A percentile compares a stretch with the other conserved stretches of the same genome.
Conservation (phyloP, 1,140 invertebrate genomes). For the Diabrotica virgifera region DNA sequence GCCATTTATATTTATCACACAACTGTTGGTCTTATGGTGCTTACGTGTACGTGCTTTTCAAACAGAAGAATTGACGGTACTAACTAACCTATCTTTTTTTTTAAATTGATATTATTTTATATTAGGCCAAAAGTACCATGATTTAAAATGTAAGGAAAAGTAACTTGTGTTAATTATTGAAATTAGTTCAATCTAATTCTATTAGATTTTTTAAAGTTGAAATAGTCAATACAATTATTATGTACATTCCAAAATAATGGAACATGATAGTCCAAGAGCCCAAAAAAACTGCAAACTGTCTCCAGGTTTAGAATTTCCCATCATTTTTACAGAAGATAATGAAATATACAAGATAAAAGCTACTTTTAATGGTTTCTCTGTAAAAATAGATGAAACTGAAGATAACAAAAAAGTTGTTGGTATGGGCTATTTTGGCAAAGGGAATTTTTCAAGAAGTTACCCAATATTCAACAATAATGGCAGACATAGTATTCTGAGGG, state of each 20-base stretch:
- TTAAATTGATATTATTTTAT: too few relatives aligned
- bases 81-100: too few relatives aligned
- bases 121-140: too few relatives aligned
- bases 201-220: too few relatives aligned
- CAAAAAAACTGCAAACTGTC: conserved; percentile 48
- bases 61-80: too few relatives aligned
- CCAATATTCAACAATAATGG: conserved; percentile 30
- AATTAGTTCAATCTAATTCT: too few relatives aligned
- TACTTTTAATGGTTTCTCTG: conserved; percentile 61
- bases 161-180: too few relatives aligned
- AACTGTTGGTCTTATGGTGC: too few relatives aligned
- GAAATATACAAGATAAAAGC: conserved; percentile 52
- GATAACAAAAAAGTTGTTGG: conserved; percentile 62
- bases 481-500: conserved; percentile 36
- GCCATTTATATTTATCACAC: too few relatives aligned
- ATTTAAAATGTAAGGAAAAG: too few relatives aligned
- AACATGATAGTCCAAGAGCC: conserved; percentile 48
- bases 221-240: background rate
- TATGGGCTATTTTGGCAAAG: conserved; percentile 75
- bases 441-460: conserved; percentile 44
- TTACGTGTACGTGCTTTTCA: too few relatives aligned
- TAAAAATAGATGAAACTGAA: conserved; percentile 59
- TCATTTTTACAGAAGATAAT: conserved; percentile 40
- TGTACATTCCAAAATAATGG: conserved; percentile 42
- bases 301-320: conserved; percentile 49